Percentiles rank a stretch among this genome's conserved stretches.
Conservation (phyloP, 2,113 vertebrate species). For the Spea multiplicata region DNA sequence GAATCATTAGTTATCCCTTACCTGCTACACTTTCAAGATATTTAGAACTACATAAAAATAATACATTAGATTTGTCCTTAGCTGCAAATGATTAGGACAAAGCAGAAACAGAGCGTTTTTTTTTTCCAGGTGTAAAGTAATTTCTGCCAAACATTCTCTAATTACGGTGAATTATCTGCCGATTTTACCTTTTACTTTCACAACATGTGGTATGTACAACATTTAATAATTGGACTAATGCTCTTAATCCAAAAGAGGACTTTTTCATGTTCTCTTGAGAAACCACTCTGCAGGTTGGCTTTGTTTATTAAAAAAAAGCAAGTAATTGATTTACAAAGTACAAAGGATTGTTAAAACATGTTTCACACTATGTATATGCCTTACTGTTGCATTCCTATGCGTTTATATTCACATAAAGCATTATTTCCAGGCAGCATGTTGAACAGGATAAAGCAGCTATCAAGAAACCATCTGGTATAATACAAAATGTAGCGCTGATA, state of each 20-base stretch:
- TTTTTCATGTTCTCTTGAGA: neutral
- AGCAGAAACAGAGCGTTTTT: neutral
- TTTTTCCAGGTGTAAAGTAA: neutral
- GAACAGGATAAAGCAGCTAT: too few relatives aligned
- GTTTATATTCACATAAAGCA: too few relatives aligned
- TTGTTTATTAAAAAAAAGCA: neutral
- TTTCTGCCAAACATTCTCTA: neutral
- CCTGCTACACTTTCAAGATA: neutral
- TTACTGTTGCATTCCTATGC: too few relatives aligned
- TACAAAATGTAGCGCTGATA: too few relatives aligned
- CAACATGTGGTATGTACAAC: neutral
- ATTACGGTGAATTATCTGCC: neutral
- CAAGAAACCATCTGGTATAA: too few relatives aligned
- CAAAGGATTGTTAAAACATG: neutral
- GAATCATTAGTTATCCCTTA: neutral
- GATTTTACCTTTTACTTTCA: slow-evolving; percentile 1
- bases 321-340: neutral
- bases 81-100: neutral
- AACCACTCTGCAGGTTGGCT: neutral
- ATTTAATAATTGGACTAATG: neutral
- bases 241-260: neutral
- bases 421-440: too few relatives aligned
- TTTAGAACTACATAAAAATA: neutral
- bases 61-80: neutral
- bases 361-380: too few relatives aligned